Base-by-base conservation (phyloP, 2,888 invertebrate species). In the Rotaria sp. region DNA sequence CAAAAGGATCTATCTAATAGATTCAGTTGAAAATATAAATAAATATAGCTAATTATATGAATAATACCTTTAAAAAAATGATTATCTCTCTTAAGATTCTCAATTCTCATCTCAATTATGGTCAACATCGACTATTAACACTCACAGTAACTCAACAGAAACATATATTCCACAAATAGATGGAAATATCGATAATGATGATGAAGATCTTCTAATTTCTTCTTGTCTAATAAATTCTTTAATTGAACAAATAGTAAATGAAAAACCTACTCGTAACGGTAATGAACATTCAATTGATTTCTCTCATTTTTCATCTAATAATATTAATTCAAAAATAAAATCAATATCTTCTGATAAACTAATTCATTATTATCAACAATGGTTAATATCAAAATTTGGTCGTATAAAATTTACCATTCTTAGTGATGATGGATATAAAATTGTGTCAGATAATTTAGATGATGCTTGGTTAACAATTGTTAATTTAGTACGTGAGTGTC, bases 341-440 rank as follows among this genome's bases (percentile, higher is more conserved):
- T 59, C 30, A 4, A 10, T 59, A 13, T 15, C 30, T 13, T 30
- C 59, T 10, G 24, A 45, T 4, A 11, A 80, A 38, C 26, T 80
- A 18, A 24, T 80, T 80, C 13, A 45, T 26, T 41, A 15, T 8
- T 80, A 80, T 80, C 38, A 80, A 26, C 38, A 45, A 45, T 80
- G 45, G 80, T 10, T 13, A 26, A 45, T 5, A 80, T 80, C 26
- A 45, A 80, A 80, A 24, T 80, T n/a, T 26, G 38, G 26, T 80
- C 45, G 21, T 4, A 26, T 45, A 15, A 45, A 80, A 45, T 80
- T 80, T n/a, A 41, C 45, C 18, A 80, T 80, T 5, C 26, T 24
- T 7, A 80, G 35, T 80, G 80, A 80, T 45, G 80, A 80, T 38
- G 80, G 80, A 4, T 80, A 80, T 45, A n/a, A 45, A 80, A 45